Percentiles rank a stretch among this genome's conserved stretches.
These are phyloP conservation scores for Margarornis squamiger DNA, from an alignment of 2,797 vertebrate species.

Conservation along the genomic window DNA sequence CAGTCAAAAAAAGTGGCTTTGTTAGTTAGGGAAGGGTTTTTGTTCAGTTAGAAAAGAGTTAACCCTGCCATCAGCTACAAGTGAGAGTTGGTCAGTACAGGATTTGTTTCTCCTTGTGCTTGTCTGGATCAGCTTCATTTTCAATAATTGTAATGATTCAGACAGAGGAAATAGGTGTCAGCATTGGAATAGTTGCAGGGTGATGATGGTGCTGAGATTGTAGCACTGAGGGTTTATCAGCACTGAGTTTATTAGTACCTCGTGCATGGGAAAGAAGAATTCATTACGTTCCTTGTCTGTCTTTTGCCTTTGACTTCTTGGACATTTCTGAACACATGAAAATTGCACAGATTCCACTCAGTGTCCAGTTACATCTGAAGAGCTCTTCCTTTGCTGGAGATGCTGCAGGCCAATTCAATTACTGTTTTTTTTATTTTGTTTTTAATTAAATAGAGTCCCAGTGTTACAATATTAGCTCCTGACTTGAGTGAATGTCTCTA, in stretches of 20 bases:
- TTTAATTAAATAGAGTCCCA: neutral
- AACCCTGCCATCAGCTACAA: neutral
- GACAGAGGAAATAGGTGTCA: neutral
- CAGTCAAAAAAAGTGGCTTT: neutral
- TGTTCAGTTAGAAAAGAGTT: neutral
- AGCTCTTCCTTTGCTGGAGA: neutral
- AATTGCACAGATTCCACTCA: neutral
- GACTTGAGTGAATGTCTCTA: neutral
- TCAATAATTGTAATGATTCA: neutral
- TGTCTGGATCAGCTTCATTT: neutral
- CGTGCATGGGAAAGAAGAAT: neutral
- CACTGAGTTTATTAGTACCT: neutral
- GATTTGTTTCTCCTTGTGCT: neutral
- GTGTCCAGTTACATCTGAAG: neutral
- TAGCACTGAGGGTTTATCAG: neutral
- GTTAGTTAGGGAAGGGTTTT: neutral
- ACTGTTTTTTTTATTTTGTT: neutral
- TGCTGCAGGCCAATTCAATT: neutral
- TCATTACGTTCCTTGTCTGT: neutral
- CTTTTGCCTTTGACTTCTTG: neutral
- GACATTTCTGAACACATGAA: neutral
- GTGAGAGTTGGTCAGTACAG: neutral
- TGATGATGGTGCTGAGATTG: neutral
- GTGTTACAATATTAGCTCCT: neutral
- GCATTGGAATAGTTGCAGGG: neutral